A percentile compares a stretch with the other conserved stretches of the same genome.
These are phyloP conservation scores for Plusia festucae DNA, from an alignment of 2,888 invertebrate genomes.

Conservation along the genomic window DNA sequence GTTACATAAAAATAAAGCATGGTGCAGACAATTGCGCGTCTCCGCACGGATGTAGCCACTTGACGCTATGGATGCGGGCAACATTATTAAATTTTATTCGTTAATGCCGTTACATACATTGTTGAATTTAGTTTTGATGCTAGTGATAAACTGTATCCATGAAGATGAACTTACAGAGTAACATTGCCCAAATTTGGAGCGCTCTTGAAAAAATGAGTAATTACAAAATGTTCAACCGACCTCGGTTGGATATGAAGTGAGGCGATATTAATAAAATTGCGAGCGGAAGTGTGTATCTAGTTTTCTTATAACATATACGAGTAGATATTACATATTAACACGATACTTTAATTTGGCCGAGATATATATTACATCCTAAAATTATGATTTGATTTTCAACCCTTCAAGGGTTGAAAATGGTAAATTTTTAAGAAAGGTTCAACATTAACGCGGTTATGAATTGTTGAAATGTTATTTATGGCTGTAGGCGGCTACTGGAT, in stretches of 20 bases:
- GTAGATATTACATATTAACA: not conserved
- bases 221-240: too few relatives aligned
- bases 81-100: conserved; percentile 66
- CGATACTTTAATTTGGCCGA: not conserved
- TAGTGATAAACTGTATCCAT: conserved; percentile 18
- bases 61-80: conserved; percentile 76
- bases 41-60: conserved; percentile 75
- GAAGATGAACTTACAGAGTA: not conserved
- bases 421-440: not conserved
- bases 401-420: not conserved
- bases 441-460: not conserved
- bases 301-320: too few relatives aligned
- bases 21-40: conserved; percentile 77
- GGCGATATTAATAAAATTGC: too few relatives aligned
- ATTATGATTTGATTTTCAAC: not conserved
- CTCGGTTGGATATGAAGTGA: too few relatives aligned
- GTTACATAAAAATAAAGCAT: conserved; percentile 68
- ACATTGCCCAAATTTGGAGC: not conserved
- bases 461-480: not conserved
- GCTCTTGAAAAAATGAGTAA: too few relatives aligned
- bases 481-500: not conserved
- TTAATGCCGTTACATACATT: conserved; percentile 52
- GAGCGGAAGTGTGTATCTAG: too few relatives aligned
- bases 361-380: not conserved
- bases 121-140: conserved; percentile 42